These are phyloP conservation scores for Tapirus indicus DNA, from an alignment of 2,797 vertebrate genomes.

Conservation along the genomic window DNA sequence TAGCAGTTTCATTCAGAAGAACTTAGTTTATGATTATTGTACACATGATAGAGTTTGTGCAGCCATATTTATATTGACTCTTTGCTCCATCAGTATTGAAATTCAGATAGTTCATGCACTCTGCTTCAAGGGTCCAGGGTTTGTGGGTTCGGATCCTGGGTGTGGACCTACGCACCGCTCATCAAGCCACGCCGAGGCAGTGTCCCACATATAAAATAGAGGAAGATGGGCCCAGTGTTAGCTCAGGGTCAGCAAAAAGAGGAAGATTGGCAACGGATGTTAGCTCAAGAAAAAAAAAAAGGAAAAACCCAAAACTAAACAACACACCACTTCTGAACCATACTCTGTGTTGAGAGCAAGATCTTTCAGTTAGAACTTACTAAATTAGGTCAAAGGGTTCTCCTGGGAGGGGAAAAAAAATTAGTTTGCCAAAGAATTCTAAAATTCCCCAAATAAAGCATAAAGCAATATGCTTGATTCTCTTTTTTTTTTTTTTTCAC, in stretches of 20 bases:
- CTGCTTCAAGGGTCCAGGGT: no score
- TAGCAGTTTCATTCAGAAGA: conserved; percentile 22
- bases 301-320: conserved; percentile 24
- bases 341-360: background rate
- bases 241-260: no score
- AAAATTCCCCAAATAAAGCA: conserved; percentile 65
- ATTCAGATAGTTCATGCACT: background rate
- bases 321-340: background rate
- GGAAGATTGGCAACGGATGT: no score
- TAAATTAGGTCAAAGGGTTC: conserved; percentile 65
- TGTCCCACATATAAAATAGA: no score
- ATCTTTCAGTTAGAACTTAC: conserved; percentile 37
- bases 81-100: background rate
- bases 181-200: no score
- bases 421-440: conserved; percentile 52
- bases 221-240: no score
- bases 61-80: background rate
- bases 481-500: background rate
- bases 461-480: conserved; percentile 37
- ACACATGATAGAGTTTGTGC: background rate
- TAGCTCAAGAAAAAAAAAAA: background rate
- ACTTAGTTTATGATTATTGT: background rate
- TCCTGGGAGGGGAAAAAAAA: background rate
- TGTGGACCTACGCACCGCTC: no score
- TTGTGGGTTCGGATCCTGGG: no score